A percentile compares a stretch with the other conserved stretches of the same genome.
phyloP scores from a whole-genome alignment of 2,888 invertebrate genomes.

The Zeuzera pyrina region DNA sequence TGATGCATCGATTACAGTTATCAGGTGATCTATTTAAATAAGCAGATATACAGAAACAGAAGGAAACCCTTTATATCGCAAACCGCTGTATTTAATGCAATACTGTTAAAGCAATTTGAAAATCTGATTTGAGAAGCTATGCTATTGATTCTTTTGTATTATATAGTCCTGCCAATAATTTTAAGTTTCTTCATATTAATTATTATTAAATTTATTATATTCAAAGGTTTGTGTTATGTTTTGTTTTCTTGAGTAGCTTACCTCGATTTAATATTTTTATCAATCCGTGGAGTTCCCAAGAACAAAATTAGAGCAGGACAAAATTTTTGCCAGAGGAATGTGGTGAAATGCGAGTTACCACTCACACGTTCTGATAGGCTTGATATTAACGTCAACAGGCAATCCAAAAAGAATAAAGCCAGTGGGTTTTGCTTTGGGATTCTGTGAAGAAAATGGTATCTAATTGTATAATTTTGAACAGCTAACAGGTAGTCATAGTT shows the following conservation, averaged over 20 bases:
- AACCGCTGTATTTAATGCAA: too few species aligned
- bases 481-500: constrained; percentile 1
- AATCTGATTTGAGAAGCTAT: neutral
- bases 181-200: neutral
- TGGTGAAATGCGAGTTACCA: constrained; percentile 88
- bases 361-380: constrained; percentile 88
- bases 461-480: neutral
- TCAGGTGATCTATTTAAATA: too few species aligned
- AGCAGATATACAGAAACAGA: too few species aligned
- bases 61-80: too few species aligned
- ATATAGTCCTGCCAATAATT: too few species aligned
- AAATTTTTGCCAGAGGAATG: constrained; percentile 93
- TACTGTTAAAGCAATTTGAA: neutral
- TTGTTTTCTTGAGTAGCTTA: constrained; percentile 33
- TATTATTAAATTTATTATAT: neutral
- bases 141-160: neutral
- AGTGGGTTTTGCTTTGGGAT: constrained; percentile 75
- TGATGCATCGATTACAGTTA: too few species aligned
- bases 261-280: constrained; percentile 83
- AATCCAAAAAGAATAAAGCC: constrained; percentile 87
- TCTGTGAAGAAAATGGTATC: constrained; percentile 40
- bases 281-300: constrained; percentile 89
- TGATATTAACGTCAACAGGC: constrained; percentile 87
- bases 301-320: constrained; percentile 92
- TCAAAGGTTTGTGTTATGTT: neutral